phyloP scores from a whole-genome alignment of 1,140 invertebrate species.

The Apis mellifera region DNA sequence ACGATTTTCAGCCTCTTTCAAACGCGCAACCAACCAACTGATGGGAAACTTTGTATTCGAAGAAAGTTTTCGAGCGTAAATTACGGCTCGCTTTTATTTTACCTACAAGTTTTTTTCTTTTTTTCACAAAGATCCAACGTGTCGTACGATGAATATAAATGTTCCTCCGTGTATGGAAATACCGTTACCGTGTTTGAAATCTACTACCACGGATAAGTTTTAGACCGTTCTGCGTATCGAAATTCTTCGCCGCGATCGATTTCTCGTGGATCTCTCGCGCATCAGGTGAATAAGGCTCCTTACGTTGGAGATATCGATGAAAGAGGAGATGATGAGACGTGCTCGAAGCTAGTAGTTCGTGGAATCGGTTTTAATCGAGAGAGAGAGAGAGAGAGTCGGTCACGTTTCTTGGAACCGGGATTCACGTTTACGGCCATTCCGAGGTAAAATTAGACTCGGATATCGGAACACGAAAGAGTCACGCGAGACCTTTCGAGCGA shows the following conservation, averaged over 20 bases:
- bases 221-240: not conserved
- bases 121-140: not conserved
- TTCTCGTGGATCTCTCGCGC: too few relatives aligned
- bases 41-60: constrained; percentile 42
- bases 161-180: constrained; percentile 13
- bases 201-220: not conserved
- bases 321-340: not conserved
- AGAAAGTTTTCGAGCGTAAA: constrained; percentile 14
- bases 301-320: not conserved
- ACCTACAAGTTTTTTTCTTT: not conserved
- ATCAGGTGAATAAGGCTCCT: not conserved
- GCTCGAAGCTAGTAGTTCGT: not conserved
- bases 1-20: not conserved
- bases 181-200: constrained; percentile 32
- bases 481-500: constrained; percentile 9
- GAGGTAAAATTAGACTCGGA: constrained; percentile 37
- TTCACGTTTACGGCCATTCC: constrained; percentile 5
- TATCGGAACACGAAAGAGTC: not conserved
- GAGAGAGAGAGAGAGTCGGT: not conserved
- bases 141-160: constrained; percentile 38
- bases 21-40: not conserved
- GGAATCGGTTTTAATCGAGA: constrained; percentile 4
- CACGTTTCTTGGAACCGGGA: constrained; percentile 8
- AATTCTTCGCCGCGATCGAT: too few relatives aligned
- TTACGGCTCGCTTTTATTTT: constrained; percentile 40